Conservation (phyloP, 2,113 vertebrate species). For the Paratilapia polleni region DNA sequence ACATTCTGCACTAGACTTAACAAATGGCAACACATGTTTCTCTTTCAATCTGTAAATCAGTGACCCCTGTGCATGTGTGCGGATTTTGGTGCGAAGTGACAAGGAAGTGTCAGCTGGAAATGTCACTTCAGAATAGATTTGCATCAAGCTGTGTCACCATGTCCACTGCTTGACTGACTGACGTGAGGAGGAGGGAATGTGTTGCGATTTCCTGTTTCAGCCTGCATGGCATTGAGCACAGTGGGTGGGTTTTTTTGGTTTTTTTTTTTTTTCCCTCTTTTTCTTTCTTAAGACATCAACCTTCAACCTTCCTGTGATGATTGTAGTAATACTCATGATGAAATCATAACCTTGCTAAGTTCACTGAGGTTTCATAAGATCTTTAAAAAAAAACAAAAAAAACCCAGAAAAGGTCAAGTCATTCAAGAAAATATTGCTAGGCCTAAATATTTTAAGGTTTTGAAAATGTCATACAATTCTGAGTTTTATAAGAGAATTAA, state of each 20-base stretch:
- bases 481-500: slow-evolving; percentile 13
- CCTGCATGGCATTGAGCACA: slow-evolving; percentile 21
- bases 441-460: slow-evolving; percentile 15
- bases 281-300: neutral
- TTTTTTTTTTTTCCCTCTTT: neutral
- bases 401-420: slow-evolving; percentile 27
- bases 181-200: slow-evolving; percentile 46
- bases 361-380: neutral
- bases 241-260: neutral
- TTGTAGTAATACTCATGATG: neutral
- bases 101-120: slow-evolving; percentile 77
- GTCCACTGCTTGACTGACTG: slow-evolving; percentile 59
- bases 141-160: slow-evolving; percentile 72
- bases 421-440: slow-evolving; percentile 6
- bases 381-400: neutral
- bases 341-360: neutral
- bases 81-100: slow-evolving; percentile 76
- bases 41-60: slow-evolving; percentile 56
- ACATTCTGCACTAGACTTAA: neutral
- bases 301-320: neutral
- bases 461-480: slow-evolving; percentile 17
- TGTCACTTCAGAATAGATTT: slow-evolving; percentile 85
- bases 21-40: slow-evolving; percentile 52
- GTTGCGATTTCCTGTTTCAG: slow-evolving; percentile 14
- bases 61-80: slow-evolving; percentile 63